These are phyloP conservation scores for Mobula birostris DNA, from an alignment of 2,113 vertebrate species.

Conservation along the genomic window DNA sequence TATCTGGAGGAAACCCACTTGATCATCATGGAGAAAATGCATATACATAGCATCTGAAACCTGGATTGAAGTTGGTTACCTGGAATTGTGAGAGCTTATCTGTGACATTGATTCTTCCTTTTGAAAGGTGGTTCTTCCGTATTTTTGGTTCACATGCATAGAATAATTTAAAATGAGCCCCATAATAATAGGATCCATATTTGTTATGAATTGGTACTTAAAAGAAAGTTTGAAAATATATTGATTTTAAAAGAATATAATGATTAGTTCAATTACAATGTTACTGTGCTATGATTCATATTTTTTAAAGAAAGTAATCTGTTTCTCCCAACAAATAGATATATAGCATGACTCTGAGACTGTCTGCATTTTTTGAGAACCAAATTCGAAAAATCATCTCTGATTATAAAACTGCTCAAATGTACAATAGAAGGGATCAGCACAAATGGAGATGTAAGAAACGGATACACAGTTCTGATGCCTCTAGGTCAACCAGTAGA, in stretches of 20 bases:
- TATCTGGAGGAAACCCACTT: too few species aligned
- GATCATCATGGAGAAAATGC: too few species aligned
- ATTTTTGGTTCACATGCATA: not conserved
- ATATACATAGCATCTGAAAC: too few species aligned
- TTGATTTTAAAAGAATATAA: not conserved
- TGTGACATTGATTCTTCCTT: not conserved
- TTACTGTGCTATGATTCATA: not conserved
- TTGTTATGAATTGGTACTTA: not conserved
- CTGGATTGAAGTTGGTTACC: too few species aligned
- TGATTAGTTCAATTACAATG: not conserved
- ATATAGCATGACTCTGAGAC: slow-evolving; percentile 92
- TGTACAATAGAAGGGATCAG: slow-evolving; percentile 71
- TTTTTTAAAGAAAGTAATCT: too few species aligned
- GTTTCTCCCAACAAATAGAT: slow-evolving; percentile 60
- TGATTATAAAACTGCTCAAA: slow-evolving; percentile 82
- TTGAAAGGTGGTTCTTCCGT: not conserved
- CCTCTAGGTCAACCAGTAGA: slow-evolving; percentile 45
- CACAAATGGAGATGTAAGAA: slow-evolving; percentile 75
- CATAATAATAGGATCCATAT: not conserved
- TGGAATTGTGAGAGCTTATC: too few species aligned
- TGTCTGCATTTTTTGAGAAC: slow-evolving; percentile 89
- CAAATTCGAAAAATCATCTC: slow-evolving; percentile 79
- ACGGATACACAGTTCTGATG: slow-evolving; percentile 61
- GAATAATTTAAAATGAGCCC: not conserved
- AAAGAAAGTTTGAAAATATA: not conserved